Evolutionary conservation across 2,113 vertebrate genomes (phyloP), one percentile per base, ranked within the genome.

Genomic region (Psilopsiagon aymara): DNA sequence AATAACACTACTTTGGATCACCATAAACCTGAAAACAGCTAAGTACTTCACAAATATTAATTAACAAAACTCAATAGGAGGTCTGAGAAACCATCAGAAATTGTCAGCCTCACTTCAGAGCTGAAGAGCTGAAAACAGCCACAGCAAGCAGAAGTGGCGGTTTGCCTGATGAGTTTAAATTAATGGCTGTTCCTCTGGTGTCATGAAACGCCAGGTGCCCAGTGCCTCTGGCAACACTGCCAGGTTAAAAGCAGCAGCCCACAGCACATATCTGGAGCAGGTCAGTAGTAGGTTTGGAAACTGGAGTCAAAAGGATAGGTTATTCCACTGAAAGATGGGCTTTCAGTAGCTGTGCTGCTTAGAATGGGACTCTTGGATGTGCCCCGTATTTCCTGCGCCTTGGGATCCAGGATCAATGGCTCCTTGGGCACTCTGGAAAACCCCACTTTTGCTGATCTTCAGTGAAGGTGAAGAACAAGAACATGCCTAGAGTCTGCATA

Each of bases 1-100:
- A 96, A 78, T 96, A 95, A 90, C 63, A 86, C 35, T 68, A 66
- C 33, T 92, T 59, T 64, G 64, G 80, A 92, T 94, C 84, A 80
- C 62, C 62, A 76, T 84, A 89, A 86, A 89, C 49, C 63, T 92
- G 79, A 92, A 95, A 91, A 70, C 78, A 73, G 41, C 63, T 62
- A 78, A 64, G 75, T 83, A 70, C 68, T 71, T 89, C 80, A 77
- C 76, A 95, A 96, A 94, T 95, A 94, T n/a, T 96, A 97, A 96
- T 95, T 97, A 92, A 82, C 82, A 71, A 92, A 89, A 88, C 79
- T 91, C 87, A 80, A 77, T 4, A 86, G 74, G 74, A 90, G 74
- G 76, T 66, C 84, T 85, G 81, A 92, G 94, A 87, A 94, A 82
- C 44, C 71, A 88, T 39, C 15, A 95, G 77, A 86, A 93, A 92